Evolutionary conservation across 1,140 invertebrate species (phyloP).

Genomic region (Drosophila asahinai): DNA sequence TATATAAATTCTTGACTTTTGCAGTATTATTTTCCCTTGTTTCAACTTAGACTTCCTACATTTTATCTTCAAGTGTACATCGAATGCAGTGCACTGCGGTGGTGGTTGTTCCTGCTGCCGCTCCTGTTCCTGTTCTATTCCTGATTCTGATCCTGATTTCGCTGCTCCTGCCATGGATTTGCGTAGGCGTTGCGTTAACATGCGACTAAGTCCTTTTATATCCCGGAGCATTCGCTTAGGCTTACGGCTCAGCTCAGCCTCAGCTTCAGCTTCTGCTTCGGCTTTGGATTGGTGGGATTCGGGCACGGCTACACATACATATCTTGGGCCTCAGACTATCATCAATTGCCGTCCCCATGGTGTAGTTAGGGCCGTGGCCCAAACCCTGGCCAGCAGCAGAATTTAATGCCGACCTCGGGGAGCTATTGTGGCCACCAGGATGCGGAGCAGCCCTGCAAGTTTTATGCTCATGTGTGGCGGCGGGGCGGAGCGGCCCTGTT

Average conservation of each 20-base stretch:
- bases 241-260: conserved; percentile 38
- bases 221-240: conserved; percentile 74
- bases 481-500: conserved; percentile 32
- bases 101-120: conserved; percentile 24
- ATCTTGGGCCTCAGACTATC: conserved; percentile 75
- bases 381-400: conserved; percentile 51
- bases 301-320: conserved; percentile 31
- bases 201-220: conserved; percentile 83
- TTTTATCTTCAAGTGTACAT: background rate
- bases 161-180: conserved; percentile 63
- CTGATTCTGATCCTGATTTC: conserved; percentile 33
- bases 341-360: conserved; percentile 81
- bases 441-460: conserved; percentile 31
- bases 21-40: no score
- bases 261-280: conserved; percentile 27
- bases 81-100: conserved; percentile 55
- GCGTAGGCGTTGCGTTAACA: conserved; percentile 82
- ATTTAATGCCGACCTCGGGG: conserved; percentile 80
- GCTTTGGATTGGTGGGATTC: conserved; percentile 15
- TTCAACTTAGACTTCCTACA: background rate
- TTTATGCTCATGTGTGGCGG: conserved; percentile 41
- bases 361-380: conserved; percentile 65
- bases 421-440: conserved; percentile 75
- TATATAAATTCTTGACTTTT: no score
- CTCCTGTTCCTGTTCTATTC: conserved; percentile 6